Base-by-base conservation (phyloP, 2,113 vertebrate species). In the Porphyrio hochstetteri region DNA sequence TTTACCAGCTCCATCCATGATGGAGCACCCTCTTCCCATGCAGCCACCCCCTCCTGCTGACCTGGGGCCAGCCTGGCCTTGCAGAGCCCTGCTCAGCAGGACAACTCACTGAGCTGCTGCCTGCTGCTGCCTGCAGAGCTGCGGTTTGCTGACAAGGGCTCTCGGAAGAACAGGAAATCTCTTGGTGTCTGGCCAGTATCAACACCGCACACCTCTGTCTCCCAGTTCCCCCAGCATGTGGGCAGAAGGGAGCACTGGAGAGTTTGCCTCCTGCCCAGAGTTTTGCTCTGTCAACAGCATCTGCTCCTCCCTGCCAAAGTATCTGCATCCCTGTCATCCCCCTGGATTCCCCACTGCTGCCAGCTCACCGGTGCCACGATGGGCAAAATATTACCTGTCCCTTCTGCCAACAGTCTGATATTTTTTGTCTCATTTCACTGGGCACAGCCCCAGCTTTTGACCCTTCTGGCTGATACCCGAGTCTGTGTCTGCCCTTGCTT, bases 281-380 rank as follows among this genome's bases (percentile, higher is more conserved):
- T 72, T 42, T 59, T 67, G 17, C 56, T 60, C 28, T 71, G 33
- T 71, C 64, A 71, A 68, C 40, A 63, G 52, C 24, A 50, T 69
- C 82, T 70, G 56, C 28, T 79, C 67, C 55, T 69, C 64, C 29
- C 33, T 76, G 35, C 19, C 69, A 48, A 20, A 17, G n/a, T 67
- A 79, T 48, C 38, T 46, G 50, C 35, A 75, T 44, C 20, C 35
- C 35, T 64, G 13, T 53, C 0, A 0, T 31, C 18, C 59, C 29
- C 17, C 50, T 33, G 52, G n/a, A 44, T 28, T 70, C 28, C 38
- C 44, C 2, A 0, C 38, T 70, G 48, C 55, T 82, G 16, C 38
- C 0, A 0, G 25, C 38, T 82, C 56, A 33, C 67, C 50, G 33
- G 74, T 55, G 61, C n/a, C 71, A 69, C 3, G 0, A 35, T 1